These are phyloP conservation scores for Lobophora halterata DNA, from an alignment of 2,888 invertebrate genomes.

Conservation along the genomic window DNA sequence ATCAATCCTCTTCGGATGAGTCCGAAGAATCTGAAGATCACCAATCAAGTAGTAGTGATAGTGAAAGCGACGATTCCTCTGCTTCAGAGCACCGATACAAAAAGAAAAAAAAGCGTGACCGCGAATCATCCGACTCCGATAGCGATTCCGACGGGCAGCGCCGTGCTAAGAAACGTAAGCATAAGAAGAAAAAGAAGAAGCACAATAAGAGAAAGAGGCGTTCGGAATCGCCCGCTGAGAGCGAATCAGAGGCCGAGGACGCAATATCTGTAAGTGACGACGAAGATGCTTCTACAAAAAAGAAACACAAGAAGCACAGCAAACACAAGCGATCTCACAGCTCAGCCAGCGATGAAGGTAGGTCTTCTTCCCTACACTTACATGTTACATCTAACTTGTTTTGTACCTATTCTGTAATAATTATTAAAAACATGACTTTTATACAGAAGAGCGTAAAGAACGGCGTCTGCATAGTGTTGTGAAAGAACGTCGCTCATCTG, in stretches of 20 bases:
- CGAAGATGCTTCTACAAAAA: constrained; percentile 65
- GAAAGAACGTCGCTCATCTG: constrained; percentile 62
- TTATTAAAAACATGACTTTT: constrained; percentile 4
- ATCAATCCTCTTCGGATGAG: constrained; percentile 66
- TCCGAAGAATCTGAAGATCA: constrained; percentile 65
- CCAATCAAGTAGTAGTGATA: constrained; percentile 65
- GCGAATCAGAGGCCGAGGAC: constrained; percentile 49
- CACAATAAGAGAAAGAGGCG: constrained; percentile 71
- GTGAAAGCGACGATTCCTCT: constrained; percentile 69
- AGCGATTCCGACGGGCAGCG: constrained; percentile 64
- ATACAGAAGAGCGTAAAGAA: constrained; percentile 45
- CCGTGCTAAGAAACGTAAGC: constrained; percentile 71
- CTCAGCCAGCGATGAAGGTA: constrained; percentile 55
- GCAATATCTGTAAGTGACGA: constrained; percentile 63
- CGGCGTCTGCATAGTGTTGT: constrained; percentile 69
- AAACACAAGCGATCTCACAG: constrained; percentile 65
- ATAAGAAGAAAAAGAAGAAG: constrained; percentile 78
- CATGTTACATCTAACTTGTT: too few relatives aligned
- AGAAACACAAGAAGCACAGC: constrained; percentile 65
- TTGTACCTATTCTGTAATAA: too few relatives aligned
- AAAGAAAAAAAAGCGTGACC: constrained; percentile 68
- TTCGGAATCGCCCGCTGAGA: constrained; percentile 51
- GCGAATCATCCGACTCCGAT: constrained; percentile 64
- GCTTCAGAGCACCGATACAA: constrained; percentile 63
- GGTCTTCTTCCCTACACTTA: constrained; percentile 5